Evolutionary conservation across 2,888 invertebrate genomes (phyloP).

Genomic region (Metellina segmentata): DNA sequence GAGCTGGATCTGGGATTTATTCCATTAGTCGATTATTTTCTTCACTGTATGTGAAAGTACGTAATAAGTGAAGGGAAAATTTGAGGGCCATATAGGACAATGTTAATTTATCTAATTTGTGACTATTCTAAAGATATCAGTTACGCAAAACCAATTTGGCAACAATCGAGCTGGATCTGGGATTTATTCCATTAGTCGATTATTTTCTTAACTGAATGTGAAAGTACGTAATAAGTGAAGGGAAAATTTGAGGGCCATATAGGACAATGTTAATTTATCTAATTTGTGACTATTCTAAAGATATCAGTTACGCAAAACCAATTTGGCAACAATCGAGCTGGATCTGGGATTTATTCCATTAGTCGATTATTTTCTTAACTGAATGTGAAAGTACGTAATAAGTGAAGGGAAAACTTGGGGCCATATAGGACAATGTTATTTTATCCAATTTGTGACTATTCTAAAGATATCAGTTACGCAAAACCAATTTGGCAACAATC

Average conservation of each 20-base stretch:
- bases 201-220: background rate
- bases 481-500: background rate
- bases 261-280: too few species aligned
- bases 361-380: background rate
- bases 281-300: too few species aligned
- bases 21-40: background rate
- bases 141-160: background rate
- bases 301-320: background rate
- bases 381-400: background rate
- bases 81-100: too few species aligned
- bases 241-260: too few species aligned
- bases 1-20: background rate
- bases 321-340: background rate
- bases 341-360: background rate
- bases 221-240: too few species aligned
- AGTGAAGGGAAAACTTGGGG: too few species aligned
- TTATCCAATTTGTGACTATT: too few species aligned
- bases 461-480: background rate
- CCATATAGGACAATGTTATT: too few species aligned
- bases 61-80: too few species aligned
- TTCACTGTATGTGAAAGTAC: background rate
- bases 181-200: background rate
- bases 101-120: too few species aligned
- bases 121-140: too few species aligned
- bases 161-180: background rate